Percentiles rank a stretch among this genome's conserved stretches.
Evolutionary conservation across 2,888 invertebrate genomes (phyloP).

Genomic region (Tiphia femorata): DNA sequence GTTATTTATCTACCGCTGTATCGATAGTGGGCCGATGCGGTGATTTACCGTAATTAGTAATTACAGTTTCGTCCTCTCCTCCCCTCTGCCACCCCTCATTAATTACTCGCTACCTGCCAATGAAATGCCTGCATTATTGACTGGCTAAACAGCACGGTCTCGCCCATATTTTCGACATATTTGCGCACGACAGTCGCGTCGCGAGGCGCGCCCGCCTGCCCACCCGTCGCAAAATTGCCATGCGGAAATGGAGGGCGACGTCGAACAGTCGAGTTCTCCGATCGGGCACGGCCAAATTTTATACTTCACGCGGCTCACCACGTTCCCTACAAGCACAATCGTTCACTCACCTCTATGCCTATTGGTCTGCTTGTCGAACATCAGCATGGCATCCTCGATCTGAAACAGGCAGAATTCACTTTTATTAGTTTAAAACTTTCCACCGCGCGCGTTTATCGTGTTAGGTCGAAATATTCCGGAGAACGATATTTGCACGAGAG

Average conservation of each 20-base stretch:
- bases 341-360: constrained; percentile 91
- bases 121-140: constrained; percentile 45
- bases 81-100: too few species aligned
- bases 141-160: constrained; percentile 47
- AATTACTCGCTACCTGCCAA: constrained; percentile 39
- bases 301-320: too few species aligned
- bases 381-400: constrained; percentile 99
- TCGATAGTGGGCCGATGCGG: constrained; percentile 23
- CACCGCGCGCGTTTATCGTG: background rate
- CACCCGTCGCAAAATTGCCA: background rate
- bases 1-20: constrained; percentile 40
- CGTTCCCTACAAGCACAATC: too few species aligned
- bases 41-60: constrained; percentile 48
- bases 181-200: constrained; percentile 31
- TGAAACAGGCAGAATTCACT: constrained; percentile 75
- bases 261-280: too few species aligned
- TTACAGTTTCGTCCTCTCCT: constrained; percentile 47
- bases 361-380: constrained; percentile 99
- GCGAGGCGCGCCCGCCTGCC: constrained; percentile 5
- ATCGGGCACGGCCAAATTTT: too few species aligned
- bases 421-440: constrained; percentile 10
- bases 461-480: background rate
- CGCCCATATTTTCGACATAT: constrained; percentile 44
- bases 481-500: constrained; percentile 14
- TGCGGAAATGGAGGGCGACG: too few species aligned